These are phyloP conservation scores for Drosophila seguyi DNA, from an alignment of 1,140 invertebrate species.

Conservation along the genomic window DNA sequence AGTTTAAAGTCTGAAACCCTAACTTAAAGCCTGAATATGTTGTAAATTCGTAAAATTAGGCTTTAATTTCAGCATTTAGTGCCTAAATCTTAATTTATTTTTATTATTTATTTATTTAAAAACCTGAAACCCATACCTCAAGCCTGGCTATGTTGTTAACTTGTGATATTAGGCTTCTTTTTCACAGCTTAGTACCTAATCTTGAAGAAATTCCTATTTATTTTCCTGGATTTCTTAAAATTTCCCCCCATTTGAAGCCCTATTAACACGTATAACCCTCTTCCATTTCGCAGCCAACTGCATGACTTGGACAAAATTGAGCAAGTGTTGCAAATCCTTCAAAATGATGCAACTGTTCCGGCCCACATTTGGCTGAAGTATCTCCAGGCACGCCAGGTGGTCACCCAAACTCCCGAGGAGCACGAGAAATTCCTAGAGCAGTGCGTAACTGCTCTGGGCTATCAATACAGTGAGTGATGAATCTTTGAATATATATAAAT, in stretches of 20 bases:
- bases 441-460: conserved; percentile 34
- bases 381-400: conserved; percentile 30
- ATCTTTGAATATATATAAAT: too few relatives aligned
- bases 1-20: neutral
- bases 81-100: too few relatives aligned
- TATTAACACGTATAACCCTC: neutral
- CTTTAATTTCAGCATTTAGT: too few relatives aligned
- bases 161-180: neutral
- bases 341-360: conserved; percentile 34
- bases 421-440: conserved; percentile 14
- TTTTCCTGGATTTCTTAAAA: neutral
- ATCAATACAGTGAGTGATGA: conserved; percentile 47
- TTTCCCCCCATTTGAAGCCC: neutral
- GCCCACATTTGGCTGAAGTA: conserved; percentile 59
- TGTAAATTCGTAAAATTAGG: neutral
- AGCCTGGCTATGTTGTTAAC: too few relatives aligned
- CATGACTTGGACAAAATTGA: conserved; percentile 50
- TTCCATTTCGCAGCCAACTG: conserved; percentile 34
- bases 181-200: neutral
- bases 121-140: too few relatives aligned
- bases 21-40: neutral
- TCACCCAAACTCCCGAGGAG: conserved; percentile 56
- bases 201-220: neutral
- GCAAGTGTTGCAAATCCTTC: neutral
- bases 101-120: too few relatives aligned